Conservation (phyloP, 2,113 vertebrate genomes). For the Stigmatopora argus region DNA sequence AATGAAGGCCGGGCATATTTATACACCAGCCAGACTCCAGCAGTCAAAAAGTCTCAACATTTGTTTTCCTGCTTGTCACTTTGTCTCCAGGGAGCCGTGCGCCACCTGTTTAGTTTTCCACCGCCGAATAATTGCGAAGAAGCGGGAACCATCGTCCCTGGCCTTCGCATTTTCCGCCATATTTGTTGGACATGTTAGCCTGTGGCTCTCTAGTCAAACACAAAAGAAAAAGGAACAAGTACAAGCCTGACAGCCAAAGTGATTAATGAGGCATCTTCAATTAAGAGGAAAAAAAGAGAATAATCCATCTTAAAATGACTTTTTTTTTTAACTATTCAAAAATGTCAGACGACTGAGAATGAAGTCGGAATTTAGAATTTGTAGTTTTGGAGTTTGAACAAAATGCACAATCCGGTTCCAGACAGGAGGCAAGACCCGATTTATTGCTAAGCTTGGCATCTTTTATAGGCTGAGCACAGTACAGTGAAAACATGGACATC, state of each 20-base stretch:
- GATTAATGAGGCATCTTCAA: conserved; percentile 45
- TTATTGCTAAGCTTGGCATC: too few species aligned
- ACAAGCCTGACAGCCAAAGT: conserved; percentile 33
- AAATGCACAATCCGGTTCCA: too few species aligned
- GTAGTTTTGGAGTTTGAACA: too few species aligned
- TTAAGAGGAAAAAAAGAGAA: background rate
- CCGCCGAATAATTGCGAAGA: conserved; percentile 32
- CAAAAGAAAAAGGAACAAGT: conserved; percentile 23
- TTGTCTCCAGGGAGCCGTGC: conserved; percentile 40
- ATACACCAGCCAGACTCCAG: conserved; percentile 44
- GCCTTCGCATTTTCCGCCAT: conserved; percentile 25
- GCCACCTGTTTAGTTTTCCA: conserved; percentile 58
- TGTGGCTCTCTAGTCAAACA: conserved; percentile 20
- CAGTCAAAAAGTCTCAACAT: conserved; percentile 50
- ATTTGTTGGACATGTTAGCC: conserved; percentile 38
- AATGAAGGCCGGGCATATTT: conserved; percentile 52
- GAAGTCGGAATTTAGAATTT: too few species aligned
- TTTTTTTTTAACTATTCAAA: too few species aligned
- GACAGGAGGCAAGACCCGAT: too few species aligned
- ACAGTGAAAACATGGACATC: too few species aligned
- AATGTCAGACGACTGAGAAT: too few species aligned
- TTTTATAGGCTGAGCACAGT: too few species aligned
- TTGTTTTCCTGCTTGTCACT: conserved; percentile 63
- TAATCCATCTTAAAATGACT: background rate
- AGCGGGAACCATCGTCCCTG: conserved; percentile 12